These are phyloP conservation scores for Drosophila ohnishii DNA, from an alignment of 1,140 invertebrate species.

Conservation along the genomic window DNA sequence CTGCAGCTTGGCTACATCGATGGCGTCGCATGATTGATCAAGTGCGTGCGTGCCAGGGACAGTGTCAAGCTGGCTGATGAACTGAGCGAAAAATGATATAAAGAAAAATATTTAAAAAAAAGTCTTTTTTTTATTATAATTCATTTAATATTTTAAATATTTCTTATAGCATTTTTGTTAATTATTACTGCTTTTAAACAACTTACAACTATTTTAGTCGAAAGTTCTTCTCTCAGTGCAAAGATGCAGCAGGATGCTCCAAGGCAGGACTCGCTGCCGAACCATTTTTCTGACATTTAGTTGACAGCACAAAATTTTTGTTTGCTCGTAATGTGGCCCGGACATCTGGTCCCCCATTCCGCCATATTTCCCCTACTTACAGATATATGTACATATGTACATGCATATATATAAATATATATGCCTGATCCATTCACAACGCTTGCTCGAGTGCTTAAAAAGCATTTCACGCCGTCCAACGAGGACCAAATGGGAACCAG, in stretches of 20 bases:
- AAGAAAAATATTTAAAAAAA: background rate
- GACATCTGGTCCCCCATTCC: conserved; percentile 27
- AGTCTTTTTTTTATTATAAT: background rate
- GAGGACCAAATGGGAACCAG: background rate
- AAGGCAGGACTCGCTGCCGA: conserved; percentile 47
- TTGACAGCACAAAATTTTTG: conserved; percentile 81
- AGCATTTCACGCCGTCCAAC: conserved; percentile 60
- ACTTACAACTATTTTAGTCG: background rate
- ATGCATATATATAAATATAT: background rate
- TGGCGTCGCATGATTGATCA: conserved; percentile 74
- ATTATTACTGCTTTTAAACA: background rate
- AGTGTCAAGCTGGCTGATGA: conserved; percentile 41
- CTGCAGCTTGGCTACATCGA: conserved; percentile 42
- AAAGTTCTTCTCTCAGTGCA: conserved; percentile 4
- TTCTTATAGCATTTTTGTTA: background rate
- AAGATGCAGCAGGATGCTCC: conserved; percentile 16
- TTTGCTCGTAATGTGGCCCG: conserved; percentile 73
- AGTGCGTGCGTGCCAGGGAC: conserved; percentile 74
- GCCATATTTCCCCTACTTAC: background rate
- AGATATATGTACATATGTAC: background rate
- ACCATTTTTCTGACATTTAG: conserved; percentile 81
- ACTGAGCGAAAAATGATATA: background rate
- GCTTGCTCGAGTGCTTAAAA: conserved; percentile 62
- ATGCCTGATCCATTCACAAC: conserved; percentile 40
- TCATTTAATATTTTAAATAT: background rate